phyloP scores from a whole-genome alignment of 1,140 invertebrate genomes.

The Vanessa tameamea region DNA sequence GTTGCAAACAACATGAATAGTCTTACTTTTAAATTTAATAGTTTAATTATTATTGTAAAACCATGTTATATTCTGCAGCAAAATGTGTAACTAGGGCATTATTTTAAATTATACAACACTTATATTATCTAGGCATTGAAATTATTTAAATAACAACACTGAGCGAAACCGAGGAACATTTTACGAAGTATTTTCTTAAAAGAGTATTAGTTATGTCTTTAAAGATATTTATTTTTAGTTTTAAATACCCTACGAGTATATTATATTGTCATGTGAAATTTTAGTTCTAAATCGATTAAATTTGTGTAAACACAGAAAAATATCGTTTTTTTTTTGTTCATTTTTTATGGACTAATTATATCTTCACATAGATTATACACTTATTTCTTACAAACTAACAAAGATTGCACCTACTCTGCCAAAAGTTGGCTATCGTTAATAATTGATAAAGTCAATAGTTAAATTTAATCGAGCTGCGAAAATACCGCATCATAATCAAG shows the following conservation, averaged over 20 bases:
- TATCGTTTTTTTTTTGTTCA: slow-evolving; percentile 5
- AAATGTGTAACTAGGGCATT: no score
- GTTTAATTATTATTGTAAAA: no score
- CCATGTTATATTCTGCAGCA: no score
- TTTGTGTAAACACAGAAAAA: slow-evolving; percentile 20
- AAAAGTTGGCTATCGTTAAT: not conserved
- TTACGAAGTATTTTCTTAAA: not conserved
- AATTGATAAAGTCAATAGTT: slow-evolving; percentile 6
- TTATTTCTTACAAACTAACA: slow-evolving; percentile 19
- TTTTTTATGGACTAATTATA: slow-evolving; percentile 13
- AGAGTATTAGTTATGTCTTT: slow-evolving; percentile 12
- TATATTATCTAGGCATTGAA: not conserved
- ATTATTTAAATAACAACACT: slow-evolving; percentile 12
- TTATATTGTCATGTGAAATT: slow-evolving; percentile 25
- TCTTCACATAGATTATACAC: slow-evolving; percentile 4
- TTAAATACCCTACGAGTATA: slow-evolving; percentile 15
- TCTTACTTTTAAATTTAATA: no score
- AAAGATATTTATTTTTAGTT: not conserved
- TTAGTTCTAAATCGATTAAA: slow-evolving; percentile 12
- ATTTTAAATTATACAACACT: no score
- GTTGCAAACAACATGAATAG: no score
- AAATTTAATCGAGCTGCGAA: slow-evolving; percentile 5
- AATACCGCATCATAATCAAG: not conserved
- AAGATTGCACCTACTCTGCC: slow-evolving; percentile 6
- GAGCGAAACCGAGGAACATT: slow-evolving; percentile 1